Percentiles rank a stretch among this genome's conserved stretches.
These are phyloP conservation scores for Zaprionus inermis DNA, from an alignment of 1,140 invertebrate species.

Conservation along the genomic window DNA sequence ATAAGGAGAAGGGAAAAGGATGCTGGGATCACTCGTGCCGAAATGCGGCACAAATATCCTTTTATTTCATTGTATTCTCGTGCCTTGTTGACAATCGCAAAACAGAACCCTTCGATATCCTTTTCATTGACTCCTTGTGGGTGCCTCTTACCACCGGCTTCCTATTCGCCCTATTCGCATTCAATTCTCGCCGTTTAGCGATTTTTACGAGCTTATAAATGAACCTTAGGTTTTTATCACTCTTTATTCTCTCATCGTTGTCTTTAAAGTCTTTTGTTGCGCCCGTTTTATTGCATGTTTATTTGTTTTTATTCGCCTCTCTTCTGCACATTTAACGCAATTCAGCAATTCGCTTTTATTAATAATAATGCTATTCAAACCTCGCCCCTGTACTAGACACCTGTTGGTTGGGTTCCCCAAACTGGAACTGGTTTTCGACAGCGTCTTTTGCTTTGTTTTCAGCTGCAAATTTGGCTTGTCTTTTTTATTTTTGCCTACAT, in stretches of 20 bases:
- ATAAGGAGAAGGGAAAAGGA: constrained; percentile 23
- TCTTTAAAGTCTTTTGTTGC: constrained; percentile 57
- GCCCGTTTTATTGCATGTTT: constrained; percentile 45
- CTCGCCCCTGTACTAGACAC: constrained; percentile 42
- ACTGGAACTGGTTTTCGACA: constrained; percentile 64
- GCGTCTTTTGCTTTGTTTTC: constrained; percentile 33
- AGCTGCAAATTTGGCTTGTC: constrained; percentile 15
- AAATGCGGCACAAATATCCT: constrained; percentile 60
- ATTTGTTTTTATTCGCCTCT: constrained; percentile 15
- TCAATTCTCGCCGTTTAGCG: constrained; percentile 42
- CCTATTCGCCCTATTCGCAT: constrained; percentile 1
- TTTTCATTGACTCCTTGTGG: constrained; percentile 66
- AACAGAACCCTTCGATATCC: constrained; percentile 38
- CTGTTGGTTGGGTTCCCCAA: constrained; percentile 51
- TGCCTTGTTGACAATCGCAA: constrained; percentile 56
- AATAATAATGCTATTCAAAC: constrained; percentile 68
- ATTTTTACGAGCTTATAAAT: constrained; percentile 55
- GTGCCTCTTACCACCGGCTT: constrained; percentile 26
- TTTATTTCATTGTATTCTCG: constrained; percentile 47
- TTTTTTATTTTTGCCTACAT: constrained; percentile 38
- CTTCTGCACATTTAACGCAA: constrained; percentile 55
- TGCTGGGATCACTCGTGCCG: constrained; percentile 57
- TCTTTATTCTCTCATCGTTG: neutral
- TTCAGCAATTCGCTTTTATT: constrained; percentile 67
- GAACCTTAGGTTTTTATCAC: neutral